phyloP scores from a whole-genome alignment of 1,140 invertebrate species.

The Drosophila obscura region DNA sequence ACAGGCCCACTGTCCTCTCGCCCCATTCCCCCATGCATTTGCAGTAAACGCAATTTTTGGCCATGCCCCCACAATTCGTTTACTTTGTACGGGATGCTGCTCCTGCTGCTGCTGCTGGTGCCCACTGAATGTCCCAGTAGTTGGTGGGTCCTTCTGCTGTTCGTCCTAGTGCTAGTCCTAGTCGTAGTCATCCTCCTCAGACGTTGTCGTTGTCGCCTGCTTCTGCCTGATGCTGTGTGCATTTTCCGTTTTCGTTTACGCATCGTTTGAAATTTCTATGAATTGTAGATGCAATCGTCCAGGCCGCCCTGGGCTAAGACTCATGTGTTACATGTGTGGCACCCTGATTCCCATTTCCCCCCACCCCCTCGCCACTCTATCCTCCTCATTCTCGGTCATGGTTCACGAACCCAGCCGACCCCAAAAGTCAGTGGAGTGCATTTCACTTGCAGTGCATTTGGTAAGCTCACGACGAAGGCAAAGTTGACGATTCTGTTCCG shows the following conservation, averaged over 20 bases:
- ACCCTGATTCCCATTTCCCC: neutral
- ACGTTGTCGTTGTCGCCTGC: conserved; percentile 25
- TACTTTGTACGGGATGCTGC: conserved; percentile 53
- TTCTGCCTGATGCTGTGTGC: conserved; percentile 29
- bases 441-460: conserved; percentile 81
- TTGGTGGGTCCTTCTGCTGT: neutral
- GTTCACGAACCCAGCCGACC: conserved; percentile 57
- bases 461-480: conserved; percentile 79
- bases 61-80: conserved; percentile 60
- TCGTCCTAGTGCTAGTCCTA: conserved; percentile 12
- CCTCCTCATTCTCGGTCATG: conserved; percentile 27
- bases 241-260: conserved; percentile 82
- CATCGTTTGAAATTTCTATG: conserved; percentile 83
- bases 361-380: too few species aligned
- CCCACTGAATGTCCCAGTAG: conserved; percentile 9
- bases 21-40: conserved; percentile 54
- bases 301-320: conserved; percentile 61
- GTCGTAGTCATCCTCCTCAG: conserved; percentile 20
- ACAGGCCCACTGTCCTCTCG: neutral
- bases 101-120: conserved; percentile 10
- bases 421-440: conserved; percentile 74
- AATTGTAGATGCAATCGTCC: conserved; percentile 83
- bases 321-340: conserved; percentile 63
- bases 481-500: conserved; percentile 70
- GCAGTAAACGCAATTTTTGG: conserved; percentile 71